These are phyloP conservation scores for Lasioglossum leucozonium DNA, from an alignment of 2,888 invertebrate genomes.

Conservation along the genomic window DNA sequence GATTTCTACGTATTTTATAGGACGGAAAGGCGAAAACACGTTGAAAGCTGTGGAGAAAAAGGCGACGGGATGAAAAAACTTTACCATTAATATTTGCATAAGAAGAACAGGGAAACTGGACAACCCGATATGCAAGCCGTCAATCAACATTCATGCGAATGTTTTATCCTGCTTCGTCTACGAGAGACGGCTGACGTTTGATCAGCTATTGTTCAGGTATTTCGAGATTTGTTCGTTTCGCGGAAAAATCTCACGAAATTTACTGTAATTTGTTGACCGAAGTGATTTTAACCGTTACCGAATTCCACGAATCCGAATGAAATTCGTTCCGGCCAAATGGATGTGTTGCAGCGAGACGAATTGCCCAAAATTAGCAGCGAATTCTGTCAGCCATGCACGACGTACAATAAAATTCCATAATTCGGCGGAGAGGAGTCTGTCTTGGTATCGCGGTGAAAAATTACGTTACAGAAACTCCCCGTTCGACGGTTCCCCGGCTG, in stretches of 20 bases:
- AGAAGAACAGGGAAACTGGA: not conserved
- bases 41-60: not conserved
- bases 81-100: not conserved
- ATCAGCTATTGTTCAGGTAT: not conserved
- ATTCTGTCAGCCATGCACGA: too few relatives aligned
- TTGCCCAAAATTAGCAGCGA: not conserved
- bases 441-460: not conserved
- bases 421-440: too few relatives aligned
- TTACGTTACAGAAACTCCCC: not conserved
- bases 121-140: not conserved
- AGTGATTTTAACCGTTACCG: not conserved
- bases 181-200: not conserved
- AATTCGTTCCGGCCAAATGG: not conserved
- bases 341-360: not conserved
- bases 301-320: not conserved
- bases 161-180: not conserved
- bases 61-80: too few relatives aligned
- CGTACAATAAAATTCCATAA: too few relatives aligned
- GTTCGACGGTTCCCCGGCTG: not conserved
- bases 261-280: not conserved
- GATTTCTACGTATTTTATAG: too few relatives aligned
- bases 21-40: not conserved
- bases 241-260: too few relatives aligned
- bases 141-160: not conserved
- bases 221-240: not conserved